Base-by-base conservation (phyloP, 1,140 invertebrate genomes). In the Drosophila rufa region DNA sequence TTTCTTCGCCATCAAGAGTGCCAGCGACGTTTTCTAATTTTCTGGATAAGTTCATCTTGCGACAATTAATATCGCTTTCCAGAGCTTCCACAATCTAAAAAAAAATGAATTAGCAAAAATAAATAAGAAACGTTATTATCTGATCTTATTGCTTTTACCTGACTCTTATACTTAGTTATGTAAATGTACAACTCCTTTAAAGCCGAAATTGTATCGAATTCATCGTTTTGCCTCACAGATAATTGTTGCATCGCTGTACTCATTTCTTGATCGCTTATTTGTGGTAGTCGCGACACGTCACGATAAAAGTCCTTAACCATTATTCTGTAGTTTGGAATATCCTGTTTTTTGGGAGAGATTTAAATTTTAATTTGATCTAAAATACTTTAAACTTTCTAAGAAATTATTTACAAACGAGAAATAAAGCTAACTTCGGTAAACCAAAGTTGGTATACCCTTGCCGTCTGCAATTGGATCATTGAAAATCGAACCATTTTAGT, bases 181-280 rank as follows among this genome's bases (percentile, higher is more conserved):
- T 98, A 98, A 92, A 98, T 98, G 92, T 98, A 98, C 61, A 98
- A 95, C 93, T 98, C 97, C 94, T 98, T 98, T 70, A 98, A 94
- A 79, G 98, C 98, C 75, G 97, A 97, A 69, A 98, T 95, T 69
- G 96, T 97, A 93, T 98, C 97, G 87, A 98, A 98, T 93, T 98
- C 97, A 75, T 97, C 96, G 50, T 95, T 94, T 93, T 98, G 97
- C 85, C 96, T 95, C 22, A 96, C 95, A 55, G 97, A 98, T 48
- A 99, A 93, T 91, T 98, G 96, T 91, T 98, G 97, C 97, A 99
- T 98, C 53, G 97, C 96, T 79, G 96, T 97, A 84, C 96, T 97
- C 95, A 99, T 96, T 93, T 98, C 97, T 93, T 98, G 97, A 93
- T 98, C 97, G 60, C 96, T 97, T 70, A 98, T 97, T 92, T 97